A percentile compares a stretch with the other conserved stretches of the same genome.
These are phyloP conservation scores for Palythoa grandis DNA, from an alignment of 92 coral and sea anemone genomes.

Conservation along the genomic window DNA sequence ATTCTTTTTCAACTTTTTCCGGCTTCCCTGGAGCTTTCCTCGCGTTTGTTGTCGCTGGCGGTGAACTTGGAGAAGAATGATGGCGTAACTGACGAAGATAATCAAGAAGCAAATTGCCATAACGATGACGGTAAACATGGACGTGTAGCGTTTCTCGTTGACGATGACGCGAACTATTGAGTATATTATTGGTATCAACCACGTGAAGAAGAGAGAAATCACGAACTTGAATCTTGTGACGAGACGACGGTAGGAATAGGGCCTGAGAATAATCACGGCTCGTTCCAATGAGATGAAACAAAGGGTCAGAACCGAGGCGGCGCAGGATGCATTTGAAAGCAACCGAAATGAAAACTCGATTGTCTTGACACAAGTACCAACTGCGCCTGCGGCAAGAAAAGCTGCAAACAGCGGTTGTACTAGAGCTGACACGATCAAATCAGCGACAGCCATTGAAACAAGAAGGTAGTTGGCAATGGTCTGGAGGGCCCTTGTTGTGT, in stretches of 20 bases:
- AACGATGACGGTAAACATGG: constrained; percentile 65
- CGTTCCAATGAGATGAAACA: constrained; percentile 81
- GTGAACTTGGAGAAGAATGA: constrained; percentile 73
- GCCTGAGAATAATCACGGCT: constrained; percentile 65
- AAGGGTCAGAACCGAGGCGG: constrained; percentile 76
- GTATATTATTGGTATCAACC: constrained; percentile 68
- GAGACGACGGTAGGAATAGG: constrained; percentile 54
- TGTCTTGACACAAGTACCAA: constrained; percentile 49
- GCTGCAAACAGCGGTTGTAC: constrained; percentile 77
- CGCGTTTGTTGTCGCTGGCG: constrained; percentile 57
- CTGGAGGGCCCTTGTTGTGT: constrained; percentile 65
- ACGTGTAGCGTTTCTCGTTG: constrained; percentile 58
- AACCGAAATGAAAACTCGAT: constrained; percentile 74
- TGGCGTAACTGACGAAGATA: constrained; percentile 64
- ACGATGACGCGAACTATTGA: constrained; percentile 66
- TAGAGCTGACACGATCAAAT: constrained; percentile 71
- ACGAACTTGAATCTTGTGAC: constrained; percentile 64
- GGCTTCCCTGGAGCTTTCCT: constrained; percentile 50
- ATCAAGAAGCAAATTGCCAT: constrained; percentile 68
- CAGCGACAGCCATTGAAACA: constrained; percentile 74
- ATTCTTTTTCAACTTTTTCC: constrained; percentile 23
- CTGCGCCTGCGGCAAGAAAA: constrained; percentile 67
- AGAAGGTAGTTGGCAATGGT: constrained; percentile 76
- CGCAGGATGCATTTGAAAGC: constrained; percentile 70
- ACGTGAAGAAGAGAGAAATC: constrained; percentile 48